A percentile compares a stretch with the other conserved stretches of the same genome.
Evolutionary conservation across 2,797 vertebrate genomes (phyloP).

Genomic region (Malacoctenus gilli): DNA sequence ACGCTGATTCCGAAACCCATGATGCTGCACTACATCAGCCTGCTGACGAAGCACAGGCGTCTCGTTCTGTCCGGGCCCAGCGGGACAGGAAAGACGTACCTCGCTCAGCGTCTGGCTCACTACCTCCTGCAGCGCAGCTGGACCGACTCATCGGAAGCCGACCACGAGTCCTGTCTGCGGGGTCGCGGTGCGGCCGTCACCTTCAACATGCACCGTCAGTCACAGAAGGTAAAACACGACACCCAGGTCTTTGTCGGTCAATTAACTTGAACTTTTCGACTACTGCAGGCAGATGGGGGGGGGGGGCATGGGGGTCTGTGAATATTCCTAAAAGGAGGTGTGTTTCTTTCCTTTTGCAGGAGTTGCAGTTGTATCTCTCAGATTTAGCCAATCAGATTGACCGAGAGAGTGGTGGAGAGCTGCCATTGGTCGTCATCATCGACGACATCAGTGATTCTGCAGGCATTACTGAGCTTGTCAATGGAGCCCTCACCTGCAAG

Average conservation of each 20-base stretch:
- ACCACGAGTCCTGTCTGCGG: slow-evolving; percentile 42
- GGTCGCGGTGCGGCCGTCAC: slow-evolving; percentile 78
- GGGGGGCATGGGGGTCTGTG: too few species aligned
- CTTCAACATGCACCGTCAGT: slow-evolving; percentile 97
- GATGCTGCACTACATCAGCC: slow-evolving; percentile 96
- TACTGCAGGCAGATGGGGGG: too few species aligned
- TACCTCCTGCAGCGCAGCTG: slow-evolving; percentile 91
- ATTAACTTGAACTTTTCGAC: too few species aligned
- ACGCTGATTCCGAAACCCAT: slow-evolving; percentile 95
- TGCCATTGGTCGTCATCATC: slow-evolving; percentile 93
- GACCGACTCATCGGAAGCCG: slow-evolving; percentile 81
- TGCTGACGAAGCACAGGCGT: slow-evolving; percentile 93
- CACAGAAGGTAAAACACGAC: slow-evolving; percentile 85
- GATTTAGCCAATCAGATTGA: slow-evolving; percentile 96
- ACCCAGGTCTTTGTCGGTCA: too few species aligned
- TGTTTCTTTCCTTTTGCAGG: slow-evolving; percentile 77
- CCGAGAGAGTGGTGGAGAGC: slow-evolving; percentile 87
- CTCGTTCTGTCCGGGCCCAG: slow-evolving; percentile 94
- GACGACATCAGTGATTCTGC: slow-evolving; percentile 91
- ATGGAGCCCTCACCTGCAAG: slow-evolving; percentile 96
- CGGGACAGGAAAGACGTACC: slow-evolving; percentile 93
- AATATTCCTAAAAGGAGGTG: too few species aligned
- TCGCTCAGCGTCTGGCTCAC: slow-evolving; percentile 90
- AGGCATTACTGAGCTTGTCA: slow-evolving; percentile 92
- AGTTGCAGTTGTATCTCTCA: slow-evolving; percentile 93